Evolutionary conservation across 2,797 vertebrate genomes (phyloP).

Genomic region (Smutsia gigantea): DNA sequence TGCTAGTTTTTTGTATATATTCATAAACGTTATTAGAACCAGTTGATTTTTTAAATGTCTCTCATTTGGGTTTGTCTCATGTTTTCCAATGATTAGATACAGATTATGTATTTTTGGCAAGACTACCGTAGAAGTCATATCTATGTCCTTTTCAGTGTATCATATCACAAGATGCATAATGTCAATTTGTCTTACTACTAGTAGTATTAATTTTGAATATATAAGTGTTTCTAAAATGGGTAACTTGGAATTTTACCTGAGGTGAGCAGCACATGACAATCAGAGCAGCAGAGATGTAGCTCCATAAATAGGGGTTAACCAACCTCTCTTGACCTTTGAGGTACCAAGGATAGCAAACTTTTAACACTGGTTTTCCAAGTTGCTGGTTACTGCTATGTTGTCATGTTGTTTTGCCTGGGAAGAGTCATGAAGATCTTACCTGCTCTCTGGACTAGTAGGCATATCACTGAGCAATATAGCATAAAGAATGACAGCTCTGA

Average conservation of each 20-base stretch:
- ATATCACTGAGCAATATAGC: neutral
- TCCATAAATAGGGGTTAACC: neutral
- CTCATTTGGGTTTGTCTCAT: neutral
- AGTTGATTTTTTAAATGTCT: neutral
- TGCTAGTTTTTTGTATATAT: neutral
- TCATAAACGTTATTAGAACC: neutral
- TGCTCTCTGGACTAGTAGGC: neutral
- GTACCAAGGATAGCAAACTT: neutral
- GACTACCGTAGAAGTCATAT: neutral
- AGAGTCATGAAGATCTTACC: neutral
- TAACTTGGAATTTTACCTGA: neutral
- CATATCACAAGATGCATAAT: neutral
- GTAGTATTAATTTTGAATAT: neutral
- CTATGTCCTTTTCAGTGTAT: neutral
- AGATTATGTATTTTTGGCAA: neutral
- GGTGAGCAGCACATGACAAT: neutral
- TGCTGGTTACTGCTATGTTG: neutral
- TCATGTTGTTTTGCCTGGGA: neutral
- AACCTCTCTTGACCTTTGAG: neutral
- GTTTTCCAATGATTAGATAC: neutral
- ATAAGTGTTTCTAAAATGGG: neutral
- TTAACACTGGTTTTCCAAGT: neutral
- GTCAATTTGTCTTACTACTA: neutral
- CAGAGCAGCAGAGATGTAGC: neutral
- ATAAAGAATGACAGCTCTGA: conserved; percentile 1